Evolutionary conservation across 2,888 invertebrate species (phyloP).

Genomic region (Stramonita haemastoma): DNA sequence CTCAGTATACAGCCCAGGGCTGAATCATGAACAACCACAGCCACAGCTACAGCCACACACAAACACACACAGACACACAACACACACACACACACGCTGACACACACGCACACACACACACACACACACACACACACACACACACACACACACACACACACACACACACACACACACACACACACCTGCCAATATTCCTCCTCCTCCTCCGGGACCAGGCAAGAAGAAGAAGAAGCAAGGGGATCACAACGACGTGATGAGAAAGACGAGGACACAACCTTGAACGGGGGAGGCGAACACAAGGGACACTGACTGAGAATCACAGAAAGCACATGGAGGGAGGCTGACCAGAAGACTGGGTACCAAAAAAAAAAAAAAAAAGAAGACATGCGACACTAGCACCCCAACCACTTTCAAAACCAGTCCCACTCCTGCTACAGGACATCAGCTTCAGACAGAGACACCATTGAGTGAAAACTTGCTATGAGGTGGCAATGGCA

Average conservation of each 20-base stretch:
- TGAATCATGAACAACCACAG: too few relatives aligned
- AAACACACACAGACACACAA: background rate
- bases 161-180: background rate
- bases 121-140: background rate
- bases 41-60: background rate
- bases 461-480: too few relatives aligned
- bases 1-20: too few relatives aligned
- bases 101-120: background rate
- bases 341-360: background rate
- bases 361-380: background rate
- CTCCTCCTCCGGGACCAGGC: background rate
- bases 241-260: background rate
- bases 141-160: background rate
- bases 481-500: too few relatives aligned
- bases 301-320: background rate
- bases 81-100: background rate
- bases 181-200: background rate
- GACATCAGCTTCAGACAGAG: too few relatives aligned
- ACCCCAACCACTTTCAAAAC: background rate
- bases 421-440: too few relatives aligned
- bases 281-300: background rate
- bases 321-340: conserved; percentile 6
- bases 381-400: too few relatives aligned
- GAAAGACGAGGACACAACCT: conserved; percentile 3
- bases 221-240: background rate